phyloP scores from a whole-genome alignment of 1,140 invertebrate species.

The Calliphora vicina region DNA sequence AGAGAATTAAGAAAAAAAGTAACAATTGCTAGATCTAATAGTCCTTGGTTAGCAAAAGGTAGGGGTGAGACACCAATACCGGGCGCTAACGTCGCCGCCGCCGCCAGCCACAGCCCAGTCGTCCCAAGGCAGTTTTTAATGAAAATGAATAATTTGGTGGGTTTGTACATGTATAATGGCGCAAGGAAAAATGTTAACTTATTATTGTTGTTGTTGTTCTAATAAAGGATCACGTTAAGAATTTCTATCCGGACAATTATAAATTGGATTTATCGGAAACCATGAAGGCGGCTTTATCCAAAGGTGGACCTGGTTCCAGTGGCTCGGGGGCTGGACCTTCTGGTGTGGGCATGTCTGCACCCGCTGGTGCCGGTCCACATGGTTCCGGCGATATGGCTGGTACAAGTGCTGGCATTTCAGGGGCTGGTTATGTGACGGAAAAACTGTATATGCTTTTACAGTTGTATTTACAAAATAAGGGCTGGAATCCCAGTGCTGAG shows the following conservation, averaged over 20 bases:
- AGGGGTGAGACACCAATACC: conserved; percentile 10
- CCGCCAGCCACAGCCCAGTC: background rate
- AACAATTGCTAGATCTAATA: conserved; percentile 35
- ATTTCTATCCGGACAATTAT: conserved; percentile 69
- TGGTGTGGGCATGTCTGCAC: conserved; percentile 41
- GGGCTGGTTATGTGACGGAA: conserved; percentile 82
- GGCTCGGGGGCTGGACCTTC: conserved; percentile 39
- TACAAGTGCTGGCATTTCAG: conserved; percentile 65
- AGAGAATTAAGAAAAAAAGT: conserved; percentile 1
- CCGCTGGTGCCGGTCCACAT: conserved; percentile 46
- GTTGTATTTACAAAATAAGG: conserved; percentile 84
- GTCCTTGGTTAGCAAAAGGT: conserved; percentile 14
- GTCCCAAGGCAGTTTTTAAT: background rate
- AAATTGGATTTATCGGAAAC: conserved; percentile 84
- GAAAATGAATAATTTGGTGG: conserved; percentile 43
- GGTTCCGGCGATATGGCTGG: conserved; percentile 65
- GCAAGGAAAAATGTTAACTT: background rate
- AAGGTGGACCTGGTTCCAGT: conserved; percentile 64
- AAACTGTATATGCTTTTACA: conserved; percentile 85
- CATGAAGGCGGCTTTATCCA: conserved; percentile 84
- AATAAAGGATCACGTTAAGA: conserved; percentile 57
- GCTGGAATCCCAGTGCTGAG: conserved; percentile 86
- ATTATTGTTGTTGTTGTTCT: background rate
- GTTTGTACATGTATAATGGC: background rate
- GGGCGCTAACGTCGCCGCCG: conserved; percentile 14